Base-by-base conservation (phyloP, 64 coral and sea anemone genomes). In the Cladopsammia gracilis region DNA sequence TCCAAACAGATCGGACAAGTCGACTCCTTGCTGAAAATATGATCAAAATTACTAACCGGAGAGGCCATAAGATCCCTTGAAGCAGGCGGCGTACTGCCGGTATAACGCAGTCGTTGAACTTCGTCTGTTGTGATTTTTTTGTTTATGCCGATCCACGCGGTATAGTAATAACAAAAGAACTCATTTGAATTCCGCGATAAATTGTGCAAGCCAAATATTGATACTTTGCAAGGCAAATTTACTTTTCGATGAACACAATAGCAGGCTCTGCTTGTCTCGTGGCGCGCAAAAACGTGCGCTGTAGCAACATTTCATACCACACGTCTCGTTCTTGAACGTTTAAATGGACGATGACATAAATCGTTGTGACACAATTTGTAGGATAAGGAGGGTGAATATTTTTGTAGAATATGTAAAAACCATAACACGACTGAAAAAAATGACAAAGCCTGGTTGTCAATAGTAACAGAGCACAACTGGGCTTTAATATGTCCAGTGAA, bases 1-100 rank as follows among this genome's bases (percentile, higher is more conserved):
- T 96, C 95, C 43, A 96, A 82, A 48, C 95, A 96, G 1, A 96
- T 88, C 8, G 90, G 90, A 70, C 95, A 96, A 10, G 44, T 76
- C 2, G 48, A 86, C 22, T 92, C 90, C 42, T 92, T 76, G 60
- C 81, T 73, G 23, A 86, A 86, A 84, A 84, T 68, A 14, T 84
- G 80, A 50, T 84, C 80, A 10, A 84, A 11, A 46, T 84, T 84
- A 66, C 44, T 62, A 14, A 84, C 80, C 16, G 80, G 61, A 3
- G 80, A 84, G 48, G 80, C 80, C 80, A 84, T 84, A 4, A 13
- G 54, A 23, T 68, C 10, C 2, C 25, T 59, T 16, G 13, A 79
- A 79, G 59, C 49, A 6, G 8, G 50, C 75, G 48, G 34, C 34
- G 0, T 34, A 34, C 34, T 34, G 6, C 53, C 22, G 23, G 7